These are phyloP conservation scores for Aphaenogaster floridana DNA, from an alignment of 1,140 invertebrate species.

Conservation along the genomic window DNA sequence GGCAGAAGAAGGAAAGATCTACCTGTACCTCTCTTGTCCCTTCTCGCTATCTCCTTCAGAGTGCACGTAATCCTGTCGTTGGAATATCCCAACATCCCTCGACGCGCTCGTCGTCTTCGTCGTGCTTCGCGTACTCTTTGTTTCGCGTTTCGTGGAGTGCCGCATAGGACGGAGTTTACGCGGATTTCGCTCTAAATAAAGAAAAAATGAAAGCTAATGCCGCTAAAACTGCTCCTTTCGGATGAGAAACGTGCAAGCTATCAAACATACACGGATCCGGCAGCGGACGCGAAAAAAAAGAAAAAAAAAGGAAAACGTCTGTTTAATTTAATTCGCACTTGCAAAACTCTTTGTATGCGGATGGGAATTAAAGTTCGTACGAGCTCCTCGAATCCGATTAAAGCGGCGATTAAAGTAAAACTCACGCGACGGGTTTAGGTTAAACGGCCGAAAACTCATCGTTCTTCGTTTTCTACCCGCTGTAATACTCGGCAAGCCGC, in stretches of 20 bases:
- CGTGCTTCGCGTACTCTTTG: slow-evolving; percentile 60
- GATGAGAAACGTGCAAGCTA: slow-evolving; percentile 10
- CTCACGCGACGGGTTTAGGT: slow-evolving; percentile 48
- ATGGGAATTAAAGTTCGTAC: slow-evolving; percentile 53
- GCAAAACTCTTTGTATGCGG: slow-evolving; percentile 46
- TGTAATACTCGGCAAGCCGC: slow-evolving; percentile 16
- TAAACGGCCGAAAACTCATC: slow-evolving; percentile 58
- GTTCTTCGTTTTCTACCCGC: slow-evolving; percentile 32
- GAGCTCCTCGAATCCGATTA: slow-evolving; percentile 43
- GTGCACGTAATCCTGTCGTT: slow-evolving; percentile 73
- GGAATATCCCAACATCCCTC: slow-evolving; percentile 70
- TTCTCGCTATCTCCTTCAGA: slow-evolving; percentile 20
- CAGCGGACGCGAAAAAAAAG: neutral
- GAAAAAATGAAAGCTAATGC: slow-evolving; percentile 63
- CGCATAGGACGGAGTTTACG: slow-evolving; percentile 55
- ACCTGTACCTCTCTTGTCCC: neutral
- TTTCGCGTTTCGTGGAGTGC: slow-evolving; percentile 37
- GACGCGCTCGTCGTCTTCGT: slow-evolving; percentile 26
- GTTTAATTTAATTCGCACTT: slow-evolving; percentile 63
- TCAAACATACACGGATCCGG: slow-evolving; percentile 16
- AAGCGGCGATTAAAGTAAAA: slow-evolving; percentile 58
- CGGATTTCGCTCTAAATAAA: slow-evolving; percentile 61
- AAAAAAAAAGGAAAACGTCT: neutral
- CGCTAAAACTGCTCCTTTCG: slow-evolving; percentile 59
- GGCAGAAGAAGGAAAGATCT: slow-evolving; percentile 59